Base-by-base conservation (phyloP, 2,113 vertebrate genomes). In the Miniopterus natalensis region DNA sequence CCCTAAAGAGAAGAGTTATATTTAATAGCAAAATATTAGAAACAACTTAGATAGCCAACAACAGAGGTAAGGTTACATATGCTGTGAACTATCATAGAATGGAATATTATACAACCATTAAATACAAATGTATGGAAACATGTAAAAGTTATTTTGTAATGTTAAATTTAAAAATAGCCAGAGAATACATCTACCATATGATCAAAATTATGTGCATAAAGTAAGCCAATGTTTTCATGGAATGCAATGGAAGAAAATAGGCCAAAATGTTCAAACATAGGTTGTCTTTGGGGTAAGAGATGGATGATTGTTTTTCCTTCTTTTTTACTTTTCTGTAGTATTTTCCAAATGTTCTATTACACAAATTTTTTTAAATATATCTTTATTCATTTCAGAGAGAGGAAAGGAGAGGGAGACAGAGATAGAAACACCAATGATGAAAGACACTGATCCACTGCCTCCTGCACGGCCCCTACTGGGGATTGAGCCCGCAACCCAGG, bases 251-350 rank as follows among this genome's bases (percentile, higher is more conserved):
- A 68, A 55, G 40, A 66, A 95, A 91, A 92, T 23, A 66, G 4
- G 49, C 49, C 79, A 84, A 89, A 89, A 80, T 63, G n/a, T 75
- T 85, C 57, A 81, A 89, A 85, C 4, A 86, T 11, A 68, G 68
- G 36, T 61, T 66, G 9, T 88, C 36, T 36, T 68, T 47, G 29
- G 23, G 40, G 25, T 73, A 65, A 89, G 29, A 89, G 45, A 79
- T 49, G 23, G 6, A 29, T 73, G 17, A n/a, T 59, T 51, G 23
- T 49, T 66, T 47, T 61, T 68, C 63, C 13, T 42, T 68, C 20
- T 21, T 23, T 88, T 84, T 42, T 79, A 42, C 6, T 66, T 59
- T 84, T 70, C 53, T 79, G 0, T 27, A 47, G 0, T 27, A 47
- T 86, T 89, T 73, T 84, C 51, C 49, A 89, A 75, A 74, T 75